Conservation (phyloP, 2,888 invertebrate species). For the Microctonus brassicae region DNA sequence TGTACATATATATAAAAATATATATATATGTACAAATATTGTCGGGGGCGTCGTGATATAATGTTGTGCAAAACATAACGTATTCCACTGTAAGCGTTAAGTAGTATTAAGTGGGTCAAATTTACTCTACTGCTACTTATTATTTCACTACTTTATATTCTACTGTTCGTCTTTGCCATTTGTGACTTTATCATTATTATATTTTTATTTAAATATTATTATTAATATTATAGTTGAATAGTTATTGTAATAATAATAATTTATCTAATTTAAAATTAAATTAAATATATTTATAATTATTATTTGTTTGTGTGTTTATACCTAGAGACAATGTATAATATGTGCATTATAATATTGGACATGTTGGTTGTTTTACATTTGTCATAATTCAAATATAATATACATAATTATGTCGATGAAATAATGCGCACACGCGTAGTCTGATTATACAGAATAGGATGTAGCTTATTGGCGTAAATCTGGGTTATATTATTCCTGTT, state of each 20-base stretch:
- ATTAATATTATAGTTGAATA: not conserved
- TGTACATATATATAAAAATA: not conserved
- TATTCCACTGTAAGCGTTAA: constrained; percentile 68
- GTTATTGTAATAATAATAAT: no score
- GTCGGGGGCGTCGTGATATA: constrained; percentile 51
- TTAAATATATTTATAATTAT: not conserved
- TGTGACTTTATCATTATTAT: not conserved
- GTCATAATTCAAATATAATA: not conserved
- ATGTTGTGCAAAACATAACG: constrained; percentile 68
- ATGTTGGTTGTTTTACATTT: constrained; percentile 26
- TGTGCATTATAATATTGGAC: no score
- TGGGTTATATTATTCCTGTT: constrained; percentile 63
- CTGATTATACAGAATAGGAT: constrained; percentile 55
- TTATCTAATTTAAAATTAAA: not conserved
- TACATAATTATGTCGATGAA: constrained; percentile 13
- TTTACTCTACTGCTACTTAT: constrained; percentile 64
- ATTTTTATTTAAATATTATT: not conserved
- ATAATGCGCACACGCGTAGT: constrained; percentile 22
- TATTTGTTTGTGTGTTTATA: constrained; percentile 2
- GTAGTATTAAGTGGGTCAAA: constrained; percentile 69
- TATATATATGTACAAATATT: constrained; percentile 6
- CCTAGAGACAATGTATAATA: not conserved
- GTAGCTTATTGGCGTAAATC: constrained; percentile 66
- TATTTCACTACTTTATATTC: constrained; percentile 66
- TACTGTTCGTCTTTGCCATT: constrained; percentile 32